Evolutionary conservation across 2,888 invertebrate genomes (phyloP).

Genomic region (Nycteola revayana): DNA sequence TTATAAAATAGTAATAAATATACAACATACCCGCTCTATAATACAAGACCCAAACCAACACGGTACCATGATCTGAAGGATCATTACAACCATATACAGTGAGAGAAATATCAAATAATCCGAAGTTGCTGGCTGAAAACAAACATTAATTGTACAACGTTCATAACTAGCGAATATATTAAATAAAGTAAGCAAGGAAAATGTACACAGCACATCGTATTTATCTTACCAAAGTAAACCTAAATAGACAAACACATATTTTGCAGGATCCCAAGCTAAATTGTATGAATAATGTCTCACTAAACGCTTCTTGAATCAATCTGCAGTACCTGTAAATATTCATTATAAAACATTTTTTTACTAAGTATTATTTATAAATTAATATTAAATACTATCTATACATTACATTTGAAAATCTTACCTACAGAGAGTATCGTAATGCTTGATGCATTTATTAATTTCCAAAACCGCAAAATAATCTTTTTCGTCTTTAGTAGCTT

Average conservation of each 20-base stretch:
- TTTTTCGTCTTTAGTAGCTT: conserved; percentile 7
- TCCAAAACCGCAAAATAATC: conserved; percentile 29
- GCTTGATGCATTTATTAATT: conserved; percentile 47
- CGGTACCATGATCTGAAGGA: conserved; percentile 54
- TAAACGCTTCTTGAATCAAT: conserved; percentile 51
- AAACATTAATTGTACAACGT: too few relatives aligned
- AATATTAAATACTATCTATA: background rate
- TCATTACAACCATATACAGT: conserved; percentile 52
- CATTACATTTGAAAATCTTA: too few relatives aligned
- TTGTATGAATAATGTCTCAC: conserved; percentile 51
- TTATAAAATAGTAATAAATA: background rate
- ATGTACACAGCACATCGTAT: too few relatives aligned
- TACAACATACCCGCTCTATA: conserved; percentile 45
- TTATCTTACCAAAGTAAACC: conserved; percentile 57
- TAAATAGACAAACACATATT: conserved; percentile 58
- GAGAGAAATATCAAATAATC: conserved; percentile 55
- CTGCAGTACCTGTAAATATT: conserved; percentile 56
- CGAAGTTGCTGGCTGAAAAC: conserved; percentile 47
- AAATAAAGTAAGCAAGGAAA: too few relatives aligned
- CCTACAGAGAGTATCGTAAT: conserved; percentile 48
- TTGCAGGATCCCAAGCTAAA: conserved; percentile 55
- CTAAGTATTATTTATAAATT: conserved; percentile 1
- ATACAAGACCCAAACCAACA: conserved; percentile 63
- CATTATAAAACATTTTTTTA: too few relatives aligned
- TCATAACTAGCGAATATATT: too few relatives aligned